Percentiles rank a stretch among this genome's conserved stretches.
Conservation (phyloP, 2,888 invertebrate genomes). For the Mimas tiliae region DNA sequence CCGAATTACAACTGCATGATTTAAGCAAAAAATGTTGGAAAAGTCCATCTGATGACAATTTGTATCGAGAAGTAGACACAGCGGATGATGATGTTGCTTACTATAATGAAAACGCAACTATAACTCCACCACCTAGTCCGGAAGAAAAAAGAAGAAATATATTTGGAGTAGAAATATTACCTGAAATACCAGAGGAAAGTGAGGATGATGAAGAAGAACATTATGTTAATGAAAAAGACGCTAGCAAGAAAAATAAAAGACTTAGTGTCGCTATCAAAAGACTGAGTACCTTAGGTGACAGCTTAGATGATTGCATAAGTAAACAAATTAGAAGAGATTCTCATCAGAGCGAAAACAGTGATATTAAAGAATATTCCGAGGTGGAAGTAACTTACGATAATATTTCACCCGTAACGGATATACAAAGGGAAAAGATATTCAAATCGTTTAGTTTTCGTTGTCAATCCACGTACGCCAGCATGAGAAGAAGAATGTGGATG, state of each 20-base stretch:
- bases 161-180: constrained; percentile 80
- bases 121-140: constrained; percentile 76
- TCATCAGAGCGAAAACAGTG: constrained; percentile 52
- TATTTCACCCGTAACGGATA: constrained; percentile 72
- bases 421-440: constrained; percentile 74
- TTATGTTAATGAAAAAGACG: constrained; percentile 43
- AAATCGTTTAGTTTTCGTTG: constrained; percentile 76
- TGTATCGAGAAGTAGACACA: constrained; percentile 56
- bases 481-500: constrained; percentile 69
- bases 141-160: constrained; percentile 78
- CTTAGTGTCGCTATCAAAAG: constrained; percentile 78
- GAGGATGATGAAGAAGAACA: constrained; percentile 64
- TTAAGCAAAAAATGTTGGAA: constrained; percentile 77
- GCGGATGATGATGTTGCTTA: constrained; percentile 48
- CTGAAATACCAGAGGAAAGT: constrained; percentile 82
- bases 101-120: constrained; percentile 57
- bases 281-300: constrained; percentile 80
- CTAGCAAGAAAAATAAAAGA: constrained; percentile 61
- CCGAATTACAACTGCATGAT: constrained; percentile 72
- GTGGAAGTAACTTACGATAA: constrained; percentile 74
- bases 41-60: constrained; percentile 76
- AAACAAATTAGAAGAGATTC: constrained; percentile 74
- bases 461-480: constrained; percentile 68
- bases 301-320: constrained; percentile 76
- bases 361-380: constrained; percentile 65